Evolutionary conservation across 2,113 vertebrate genomes (phyloP), one percentile per base, ranked within the genome.

Genomic region (Lagenorhynchus albirostris): DNA sequence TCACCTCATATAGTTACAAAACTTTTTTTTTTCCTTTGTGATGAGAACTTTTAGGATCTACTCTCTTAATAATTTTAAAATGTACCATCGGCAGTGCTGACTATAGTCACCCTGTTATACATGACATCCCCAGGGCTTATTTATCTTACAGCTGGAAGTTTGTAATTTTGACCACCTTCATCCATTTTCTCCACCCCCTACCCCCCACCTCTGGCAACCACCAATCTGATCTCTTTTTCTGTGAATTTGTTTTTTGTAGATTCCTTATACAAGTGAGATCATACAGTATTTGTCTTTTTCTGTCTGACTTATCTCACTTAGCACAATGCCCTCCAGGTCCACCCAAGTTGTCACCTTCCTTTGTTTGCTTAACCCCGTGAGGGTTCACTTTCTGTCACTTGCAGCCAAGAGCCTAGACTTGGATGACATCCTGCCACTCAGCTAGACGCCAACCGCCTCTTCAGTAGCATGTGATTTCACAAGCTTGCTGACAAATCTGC

Each of bases 401-500:
- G 58, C n/a, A 58, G n/a, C 53, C 41, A 23, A 23, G 29, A 58
- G 70, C 25, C 36, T 18, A 12, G 60, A 44, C 74, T 33, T 44
- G 26, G 38, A 14, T n/a, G 21, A 55, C 85, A 44, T 60, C 23
- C 90, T 36, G 47, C 36, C 33, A 10, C 29, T 67, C 62, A 5
- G 55, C n/a, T 1, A 7, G n/a, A 62, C 53, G 8, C n/a, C 0
- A 0, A 2, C 26, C 58, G 4, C 44, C 17, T 65, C 12, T 1
- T 31, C 13, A 21, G 70, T 26, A 23, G 62, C 13, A 15, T 9
- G 36, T 50, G 67, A 77, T 47, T 31, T 11, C 1, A 6, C 2
- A 0, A 0, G 80, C 65, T 70, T 50, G 1, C 36, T 3, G 18
- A 13, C 17, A 31, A 26, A 2, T 0, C 21, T 15, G 26, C n/a